phyloP scores from a whole-genome alignment of 2,797 vertebrate species.

The Chaenodraco wilsoni region DNA sequence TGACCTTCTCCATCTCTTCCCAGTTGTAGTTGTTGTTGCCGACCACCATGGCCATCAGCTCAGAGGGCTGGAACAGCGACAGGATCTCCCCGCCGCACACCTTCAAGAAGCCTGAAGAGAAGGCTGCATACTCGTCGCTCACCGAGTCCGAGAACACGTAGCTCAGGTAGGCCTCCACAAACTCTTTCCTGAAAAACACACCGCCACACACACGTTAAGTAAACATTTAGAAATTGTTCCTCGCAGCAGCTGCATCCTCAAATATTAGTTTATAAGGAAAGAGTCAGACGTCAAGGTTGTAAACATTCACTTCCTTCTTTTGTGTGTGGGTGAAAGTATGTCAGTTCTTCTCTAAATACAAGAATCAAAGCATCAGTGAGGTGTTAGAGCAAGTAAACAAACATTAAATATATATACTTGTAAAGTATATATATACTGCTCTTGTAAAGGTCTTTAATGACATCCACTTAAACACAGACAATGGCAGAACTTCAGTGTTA shows the following conservation, averaged over 20 bases:
- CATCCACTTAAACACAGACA: no score
- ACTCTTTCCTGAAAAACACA: constrained; percentile 87
- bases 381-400: not conserved
- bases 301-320: constrained; percentile 38
- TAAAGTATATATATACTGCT: no score
- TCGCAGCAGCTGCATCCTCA: constrained; percentile 35
- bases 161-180: constrained; percentile 93
- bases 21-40: constrained; percentile 98
- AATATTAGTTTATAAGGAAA: constrained; percentile 32
- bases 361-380: not conserved
- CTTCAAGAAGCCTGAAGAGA: constrained; percentile 95
- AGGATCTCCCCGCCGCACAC: constrained; percentile 96
- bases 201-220: constrained; percentile 1
- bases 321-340: not conserved
- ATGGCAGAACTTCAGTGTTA: no score
- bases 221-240: constrained; percentile 19
- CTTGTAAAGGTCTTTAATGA: no score
- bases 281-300: constrained; percentile 15
- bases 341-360: no score
- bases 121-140: constrained; percentile 91
- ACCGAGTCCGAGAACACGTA: constrained; percentile 92
- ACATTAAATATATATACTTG: no score
- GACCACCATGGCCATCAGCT: constrained; percentile 98
- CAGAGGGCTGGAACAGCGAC: constrained; percentile 95
- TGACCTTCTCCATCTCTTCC: constrained; percentile 96